Conservation (phyloP, 2,888 invertebrate species). For the Tribolium freemani region DNA sequence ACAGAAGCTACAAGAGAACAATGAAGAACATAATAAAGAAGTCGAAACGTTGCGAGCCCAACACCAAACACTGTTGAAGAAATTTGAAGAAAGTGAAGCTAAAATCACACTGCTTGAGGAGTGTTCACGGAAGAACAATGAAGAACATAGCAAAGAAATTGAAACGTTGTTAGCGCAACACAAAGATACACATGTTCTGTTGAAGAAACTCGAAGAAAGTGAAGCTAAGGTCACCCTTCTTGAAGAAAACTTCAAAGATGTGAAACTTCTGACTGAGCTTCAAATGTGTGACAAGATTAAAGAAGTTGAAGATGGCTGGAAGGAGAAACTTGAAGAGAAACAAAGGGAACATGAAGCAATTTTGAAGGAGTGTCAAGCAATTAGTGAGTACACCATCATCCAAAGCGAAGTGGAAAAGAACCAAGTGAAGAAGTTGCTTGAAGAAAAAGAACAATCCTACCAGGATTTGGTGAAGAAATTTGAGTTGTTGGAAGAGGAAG, state of each 20-base stretch:
- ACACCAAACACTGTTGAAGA: background rate
- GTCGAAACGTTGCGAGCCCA: background rate
- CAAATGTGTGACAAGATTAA: conserved; percentile 65
- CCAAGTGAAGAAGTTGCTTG: conserved; percentile 63
- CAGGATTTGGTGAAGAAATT: conserved; percentile 45
- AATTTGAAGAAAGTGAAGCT: conserved; percentile 45
- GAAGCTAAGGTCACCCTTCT: conserved; percentile 50
- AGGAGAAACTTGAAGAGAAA: conserved; percentile 67
- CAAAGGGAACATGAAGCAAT: conserved; percentile 68
- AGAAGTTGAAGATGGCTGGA: conserved; percentile 66
- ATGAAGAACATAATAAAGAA: conserved; percentile 35
- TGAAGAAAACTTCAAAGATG: conserved; percentile 49
- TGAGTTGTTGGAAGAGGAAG: conserved; percentile 64
- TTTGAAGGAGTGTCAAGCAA: conserved; percentile 71
- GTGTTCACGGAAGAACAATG: conserved; percentile 45
- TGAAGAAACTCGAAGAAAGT: conserved; percentile 43
- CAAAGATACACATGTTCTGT: background rate
- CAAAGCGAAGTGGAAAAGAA: conserved; percentile 72
- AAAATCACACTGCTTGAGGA: conserved; percentile 51
- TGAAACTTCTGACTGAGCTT: conserved; percentile 58
- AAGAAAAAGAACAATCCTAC: conserved; percentile 49
- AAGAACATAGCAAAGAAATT: conserved; percentile 20
- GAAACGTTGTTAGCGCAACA: too few species aligned
- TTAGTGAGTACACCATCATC: conserved; percentile 71
- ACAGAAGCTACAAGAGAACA: conserved; percentile 38